Evolutionary conservation across 2,113 vertebrate genomes (phyloP), one percentile per base, ranked within the genome.

Genomic region (Equus quagga): DNA sequence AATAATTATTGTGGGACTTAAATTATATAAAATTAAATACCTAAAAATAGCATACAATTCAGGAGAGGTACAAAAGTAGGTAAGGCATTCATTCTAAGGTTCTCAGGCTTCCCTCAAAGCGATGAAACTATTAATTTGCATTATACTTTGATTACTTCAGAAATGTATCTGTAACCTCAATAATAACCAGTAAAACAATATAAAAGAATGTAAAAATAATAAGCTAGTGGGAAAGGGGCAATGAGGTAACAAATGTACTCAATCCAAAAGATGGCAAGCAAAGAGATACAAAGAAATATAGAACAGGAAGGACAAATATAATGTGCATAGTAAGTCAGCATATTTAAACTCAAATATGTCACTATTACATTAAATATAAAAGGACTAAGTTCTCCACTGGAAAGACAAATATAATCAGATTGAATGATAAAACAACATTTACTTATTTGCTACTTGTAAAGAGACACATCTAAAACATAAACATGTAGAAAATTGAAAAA

Each of bases 21-120:
- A 81, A 81, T 85, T 91, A 58, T 64, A 60, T 49, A 81, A 96
- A 85, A 60, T 88, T 54, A 88, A 95, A 69, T 80, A 75, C 21
- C 11, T 36, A 70, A 54, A 18, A 56, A 58, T 4, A 84, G 11
- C 6, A 49, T 73, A 60, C n/a, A 87, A 83, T 75, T 91, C 51
- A 58, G 26, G 23, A 85, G 26, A 28, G 23, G n/a, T 36, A 75
- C 15, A 85, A 75, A 93, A 58, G 70, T 18, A 54, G 33, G n/a
- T 69, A 72, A 84, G 18, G 18, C 8, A 76, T 70, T 85, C 33
- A 51, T 78, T 89, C 44, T 36, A 70, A 81, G 5, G 2, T 69
- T 89, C 69, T 86, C 31, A 64, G 46, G 41, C 36, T 92, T 62
- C 5, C 41, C 12, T 4, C 49, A 62, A 69, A 80, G 24, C 18